Evolutionary conservation across 35 echinoderm and acorn worm species (phyloP), one percentile per base, ranked within the genome.

Genomic region (Anneissia japonica): DNA sequence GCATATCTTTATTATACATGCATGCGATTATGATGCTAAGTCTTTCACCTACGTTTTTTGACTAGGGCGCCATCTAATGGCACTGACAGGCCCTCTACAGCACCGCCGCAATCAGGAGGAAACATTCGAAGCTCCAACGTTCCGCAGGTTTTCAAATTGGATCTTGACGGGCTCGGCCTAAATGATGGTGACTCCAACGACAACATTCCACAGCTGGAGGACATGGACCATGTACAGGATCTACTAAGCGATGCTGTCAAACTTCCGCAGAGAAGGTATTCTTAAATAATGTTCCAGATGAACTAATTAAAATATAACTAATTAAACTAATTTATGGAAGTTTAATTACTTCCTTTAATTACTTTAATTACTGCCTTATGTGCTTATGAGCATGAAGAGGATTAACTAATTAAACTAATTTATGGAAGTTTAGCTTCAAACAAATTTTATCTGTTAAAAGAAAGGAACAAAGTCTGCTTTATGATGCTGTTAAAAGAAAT

Each of bases 121-220:
- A 39, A 85, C 36, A 80, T 73, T 34, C 4, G 73, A 39, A 21
- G 73, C 79, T 40, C 79, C n/a, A 72, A 43, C 11, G 38, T 38
- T 9, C 94, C 94, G 30, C 88, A 92, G 37, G 85, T 86, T 23
- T 97, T 97, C 75, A 93, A 87, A 0, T 39, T 97, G 31, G 94
- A 97, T 31, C 84, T 97, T 21, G 90, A 97, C 35, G 86, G 88
- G 77, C 84, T 92, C 4, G 94, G 90, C 28, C 46, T 97, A 19
- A 88, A 93, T 30, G 39, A 83, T 23, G 82, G 56, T 6, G 88
- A 78, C 12, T 72, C 73, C 4, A 84, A 87, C 11, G 73, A 74
- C 0, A 79, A 89, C 3, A 32, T 87, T 33, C 90, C 90, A 7
- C 35, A 86, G 35, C 88, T 97, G 10, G 84, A 87, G 11, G 94